Evolutionary conservation across 2,113 vertebrate genomes (phyloP).

Genomic region (Macrotis lagotis): DNA sequence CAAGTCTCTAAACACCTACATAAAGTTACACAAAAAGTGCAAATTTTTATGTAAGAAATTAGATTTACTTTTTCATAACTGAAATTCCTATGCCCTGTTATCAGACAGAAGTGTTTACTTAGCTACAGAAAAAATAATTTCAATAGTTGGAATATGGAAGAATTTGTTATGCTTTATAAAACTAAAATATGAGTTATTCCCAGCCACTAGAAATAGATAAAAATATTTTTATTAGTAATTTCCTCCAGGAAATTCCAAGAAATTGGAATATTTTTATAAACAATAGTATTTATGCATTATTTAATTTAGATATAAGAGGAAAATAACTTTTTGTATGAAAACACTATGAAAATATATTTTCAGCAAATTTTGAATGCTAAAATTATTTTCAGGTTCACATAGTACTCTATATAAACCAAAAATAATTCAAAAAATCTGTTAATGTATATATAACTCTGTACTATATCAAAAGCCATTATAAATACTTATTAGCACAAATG

Average conservation of each 20-base stretch:
- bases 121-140: slow-evolving; percentile 63
- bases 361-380: slow-evolving; percentile 1
- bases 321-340: slow-evolving; percentile 51
- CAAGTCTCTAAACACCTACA: not conserved
- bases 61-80: not conserved
- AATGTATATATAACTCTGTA: not conserved
- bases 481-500: not conserved
- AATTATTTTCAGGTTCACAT: slow-evolving; percentile 36
- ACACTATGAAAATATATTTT: not conserved
- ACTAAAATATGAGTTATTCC: slow-evolving; percentile 73
- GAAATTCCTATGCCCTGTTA: slow-evolving; percentile 48
- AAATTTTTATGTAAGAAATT: not conserved
- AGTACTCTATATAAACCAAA: not conserved
- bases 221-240: slow-evolving; percentile 74
- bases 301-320: slow-evolving; percentile 56
- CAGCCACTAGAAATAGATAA: slow-evolving; percentile 65
- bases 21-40: not conserved
- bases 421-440: not conserved
- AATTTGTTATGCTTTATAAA: slow-evolving; percentile 69
- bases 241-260: slow-evolving; percentile 75
- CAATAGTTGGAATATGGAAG: slow-evolving; percentile 66
- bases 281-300: slow-evolving; percentile 54
- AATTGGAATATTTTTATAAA: slow-evolving; percentile 68
- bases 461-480: not conserved
- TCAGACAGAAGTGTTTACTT: slow-evolving; percentile 62